Base-by-base conservation (phyloP, 2,888 invertebrate species). In the Agriopis leucophaearia region DNA sequence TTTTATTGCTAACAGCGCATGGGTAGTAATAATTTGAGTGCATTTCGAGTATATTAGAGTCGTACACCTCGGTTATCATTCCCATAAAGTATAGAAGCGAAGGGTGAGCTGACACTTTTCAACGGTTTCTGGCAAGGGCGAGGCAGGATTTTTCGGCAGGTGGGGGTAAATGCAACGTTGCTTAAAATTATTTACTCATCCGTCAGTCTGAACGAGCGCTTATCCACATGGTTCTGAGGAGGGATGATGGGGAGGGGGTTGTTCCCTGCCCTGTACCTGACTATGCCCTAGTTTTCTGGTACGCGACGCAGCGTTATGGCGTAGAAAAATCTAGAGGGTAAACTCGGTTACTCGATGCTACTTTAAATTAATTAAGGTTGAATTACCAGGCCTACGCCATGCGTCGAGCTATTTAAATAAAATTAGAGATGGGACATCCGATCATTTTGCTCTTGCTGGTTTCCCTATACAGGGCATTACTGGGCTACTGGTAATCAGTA, bases 281-380 rank as follows among this genome's bases (percentile, higher is more conserved):
- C 1, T 27, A 27, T 5, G 27, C 27, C 27, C 27, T 27, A 27
- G 27, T 27, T 27, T 27, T n/a, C n/a, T 6, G n/a, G n/a, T n/a
- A 78, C 61, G 65, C 54, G 62, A 51, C 66, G 57, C 61, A 55
- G 58, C 66, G 57, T 59, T 61, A 84, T 83, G 79, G 80, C 67
- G 73, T 74, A 44, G 75, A 78, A 82, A 81, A 80, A 79, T 71
- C 48, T 65, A 62, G 51, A 68, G 66, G 59, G 67, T 50, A n/a
- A 58, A 51, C 59, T 59, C 69, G 65, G 58, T 51, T 67, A 66
- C 68, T 51, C 68, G 74, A 76, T 74, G 81, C 80, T 79, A 70
- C 75, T 71, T 78, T 73, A 76, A 75, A 86, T 84, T 85, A 85
- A 85, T 86, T 82, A 82, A 74, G 74, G 66, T 65, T 72, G 73